phyloP scores from a whole-genome alignment of 1,140 invertebrate genomes.

The Radopholus similis region DNA sequence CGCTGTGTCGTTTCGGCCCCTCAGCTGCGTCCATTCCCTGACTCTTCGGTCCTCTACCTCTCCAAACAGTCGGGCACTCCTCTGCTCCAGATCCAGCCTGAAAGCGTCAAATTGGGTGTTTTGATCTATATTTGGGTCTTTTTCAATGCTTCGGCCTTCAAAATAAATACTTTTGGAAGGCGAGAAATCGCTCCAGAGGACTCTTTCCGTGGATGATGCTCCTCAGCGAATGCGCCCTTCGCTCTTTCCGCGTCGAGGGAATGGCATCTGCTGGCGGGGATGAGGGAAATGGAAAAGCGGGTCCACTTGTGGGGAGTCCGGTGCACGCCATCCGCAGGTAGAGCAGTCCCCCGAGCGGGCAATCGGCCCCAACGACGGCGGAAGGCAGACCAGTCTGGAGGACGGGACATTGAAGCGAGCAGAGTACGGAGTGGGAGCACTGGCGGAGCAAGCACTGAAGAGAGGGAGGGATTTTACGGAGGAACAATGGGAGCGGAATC shows the following conservation, averaged over 20 bases:
- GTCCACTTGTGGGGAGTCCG: slow-evolving; percentile 26
- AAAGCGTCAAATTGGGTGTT: neutral
- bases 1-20: neutral
- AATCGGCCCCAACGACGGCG: neutral
- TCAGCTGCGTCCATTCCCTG: slow-evolving; percentile 35
- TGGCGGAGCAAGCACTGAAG: slow-evolving; percentile 25
- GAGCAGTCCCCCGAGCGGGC: slow-evolving; percentile 25
- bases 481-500: neutral
- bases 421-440: slow-evolving; percentile 32
- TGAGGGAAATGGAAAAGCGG: neutral
- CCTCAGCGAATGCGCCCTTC: slow-evolving; percentile 1
- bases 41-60: slow-evolving; percentile 14
- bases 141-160: neutral
- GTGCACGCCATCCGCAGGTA: slow-evolving; percentile 48
- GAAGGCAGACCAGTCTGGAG: slow-evolving; percentile 23
- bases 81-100: slow-evolving; percentile 35
- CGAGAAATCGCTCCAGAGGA: slow-evolving; percentile 36
- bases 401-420: slow-evolving; percentile 36
- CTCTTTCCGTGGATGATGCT: slow-evolving; percentile 14
- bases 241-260: neutral
- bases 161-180: slow-evolving; percentile 29
- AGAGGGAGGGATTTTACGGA: neutral
- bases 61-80: slow-evolving; percentile 33
- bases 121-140: slow-evolving; percentile 10
- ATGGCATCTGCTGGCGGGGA: neutral